A percentile compares a stretch with the other conserved stretches of the same genome.
Evolutionary conservation across 2,113 vertebrate species (phyloP).

Genomic region (Xiphias gladius): DNA sequence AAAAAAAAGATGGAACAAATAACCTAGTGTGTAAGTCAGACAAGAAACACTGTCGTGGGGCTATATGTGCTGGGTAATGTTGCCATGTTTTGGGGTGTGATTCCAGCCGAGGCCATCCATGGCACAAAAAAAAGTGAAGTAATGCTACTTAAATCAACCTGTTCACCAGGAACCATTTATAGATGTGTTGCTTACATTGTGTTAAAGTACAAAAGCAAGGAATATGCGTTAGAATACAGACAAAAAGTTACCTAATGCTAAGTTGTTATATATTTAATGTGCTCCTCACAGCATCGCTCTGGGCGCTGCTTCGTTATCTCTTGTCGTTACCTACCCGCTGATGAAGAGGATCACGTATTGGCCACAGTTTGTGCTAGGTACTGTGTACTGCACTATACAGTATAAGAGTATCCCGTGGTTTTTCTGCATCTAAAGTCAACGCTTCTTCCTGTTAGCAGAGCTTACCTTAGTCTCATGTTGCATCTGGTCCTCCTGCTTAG

Average conservation of each 20-base stretch:
- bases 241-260: background rate
- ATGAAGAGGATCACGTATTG: slow-evolving; percentile 98
- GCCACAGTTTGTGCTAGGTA: slow-evolving; percentile 94
- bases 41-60: background rate
- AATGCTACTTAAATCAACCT: too few relatives aligned
- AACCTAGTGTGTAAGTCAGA: background rate
- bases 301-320: slow-evolving; percentile 90
- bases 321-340: slow-evolving; percentile 93
- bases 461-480: background rate
- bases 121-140: too few relatives aligned
- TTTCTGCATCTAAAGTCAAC: background rate
- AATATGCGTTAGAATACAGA: background rate
- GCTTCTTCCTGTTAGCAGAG: background rate
- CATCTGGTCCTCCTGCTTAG: slow-evolving; percentile 72
- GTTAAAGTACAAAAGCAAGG: background rate
- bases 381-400: background rate
- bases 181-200: background rate
- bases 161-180: background rate
- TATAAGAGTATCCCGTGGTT: background rate
- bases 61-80: too few relatives aligned
- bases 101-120: too few relatives aligned
- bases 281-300: slow-evolving; percentile 87
- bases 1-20: background rate
- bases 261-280: background rate
- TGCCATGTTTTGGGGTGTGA: too few relatives aligned